These are phyloP conservation scores for Bombus turneri DNA, from an alignment of 1,140 invertebrate species.

Conservation along the genomic window DNA sequence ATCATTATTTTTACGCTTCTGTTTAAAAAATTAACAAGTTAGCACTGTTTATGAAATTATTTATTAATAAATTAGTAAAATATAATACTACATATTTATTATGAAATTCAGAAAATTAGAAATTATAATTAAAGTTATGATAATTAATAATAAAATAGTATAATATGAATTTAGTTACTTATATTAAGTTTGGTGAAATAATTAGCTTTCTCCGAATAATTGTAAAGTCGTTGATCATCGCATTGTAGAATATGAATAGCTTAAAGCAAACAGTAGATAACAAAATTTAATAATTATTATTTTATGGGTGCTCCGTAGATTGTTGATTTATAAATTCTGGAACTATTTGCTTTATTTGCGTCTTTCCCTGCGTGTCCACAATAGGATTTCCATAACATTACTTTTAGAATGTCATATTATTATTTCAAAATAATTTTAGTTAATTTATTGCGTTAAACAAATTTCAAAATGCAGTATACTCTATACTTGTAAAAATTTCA, in stretches of 20 bases:
- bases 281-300: background rate
- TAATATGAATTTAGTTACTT: background rate
- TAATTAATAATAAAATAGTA: no score
- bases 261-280: background rate
- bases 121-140: no score
- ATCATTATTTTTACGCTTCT: background rate
- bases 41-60: background rate
- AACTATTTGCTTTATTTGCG: background rate
- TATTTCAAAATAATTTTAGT: no score
- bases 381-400: background rate
- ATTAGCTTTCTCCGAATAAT: background rate
- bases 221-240: background rate
- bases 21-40: background rate
- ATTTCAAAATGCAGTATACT: no score
- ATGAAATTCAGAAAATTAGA: background rate
- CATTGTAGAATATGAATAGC: background rate
- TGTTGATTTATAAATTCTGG: background rate
- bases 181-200: background rate
- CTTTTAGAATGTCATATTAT: no score
- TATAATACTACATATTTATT: background rate
- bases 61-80: background rate
- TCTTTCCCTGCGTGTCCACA: no score
- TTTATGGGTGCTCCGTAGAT: background rate
- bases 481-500: no score
- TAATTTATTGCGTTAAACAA: no score